Base-by-base conservation (phyloP, 2,797 vertebrate genomes). In the Choloepus didactylus region DNA sequence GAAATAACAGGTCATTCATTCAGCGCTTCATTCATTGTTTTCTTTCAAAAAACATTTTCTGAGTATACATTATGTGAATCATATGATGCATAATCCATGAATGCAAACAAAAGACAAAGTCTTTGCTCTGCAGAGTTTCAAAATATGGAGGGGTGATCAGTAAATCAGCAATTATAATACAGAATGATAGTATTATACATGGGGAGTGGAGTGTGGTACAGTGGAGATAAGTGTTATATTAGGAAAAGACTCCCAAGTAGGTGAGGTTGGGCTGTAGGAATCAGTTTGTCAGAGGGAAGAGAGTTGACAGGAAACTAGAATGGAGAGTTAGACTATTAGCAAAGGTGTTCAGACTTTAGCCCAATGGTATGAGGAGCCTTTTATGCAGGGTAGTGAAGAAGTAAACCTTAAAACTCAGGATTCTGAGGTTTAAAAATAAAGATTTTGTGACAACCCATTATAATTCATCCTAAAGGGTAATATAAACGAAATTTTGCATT, bases 381-480 rank as follows among this genome's bases (percentile, higher is more conserved):
- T 66, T 11, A 75, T 91, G 67, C 14, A 69, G 46, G 44, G 27
- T 15, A 83, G 21, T 82, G 80, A 77, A 41, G 51, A 81, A 87
- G 59, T 31, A 92, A 94, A 94, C 19, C 41, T 90, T 9, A 59
- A 3, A 66, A 70, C 25, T 35, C 44, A 81, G 59, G 41, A 87
- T 41, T 82, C 41, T 16, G n/a, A 94, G 56, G 35, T 94, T 92
- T 88, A 89, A 97, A 86, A 84, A 81, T 56, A 51, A 76, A 44
- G 88, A 72, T 62, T 76, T 84, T 59, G 62, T 86, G 83, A 86
- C 80, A n/a, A 91, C 29, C 15, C 49, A 67, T 70, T 91, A 67
- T 69, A 90, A 88, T 95, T 93, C 31, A 54, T 41, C 31, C 12
- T 88, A 31, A 87, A 93, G 91, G 82, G 89, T 41, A 93, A 86